phyloP scores from a whole-genome alignment of 2,888 invertebrate species.

The Pocota personata region DNA sequence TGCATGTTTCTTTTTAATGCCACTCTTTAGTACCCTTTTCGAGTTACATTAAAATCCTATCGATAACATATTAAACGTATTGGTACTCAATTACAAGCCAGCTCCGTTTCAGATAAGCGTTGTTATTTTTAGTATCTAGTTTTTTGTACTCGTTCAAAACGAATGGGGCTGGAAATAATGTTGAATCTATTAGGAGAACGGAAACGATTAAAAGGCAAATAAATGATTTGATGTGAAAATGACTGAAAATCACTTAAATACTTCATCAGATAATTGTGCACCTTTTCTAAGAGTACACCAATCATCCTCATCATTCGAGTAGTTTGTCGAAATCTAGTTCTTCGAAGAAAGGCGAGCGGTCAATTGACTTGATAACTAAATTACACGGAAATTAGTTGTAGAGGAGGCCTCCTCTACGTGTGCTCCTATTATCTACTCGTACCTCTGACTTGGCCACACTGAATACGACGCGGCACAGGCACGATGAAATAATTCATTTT shows the following conservation, averaged over 20 bases:
- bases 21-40: slow-evolving; percentile 57
- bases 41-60: slow-evolving; percentile 43
- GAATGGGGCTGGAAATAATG: slow-evolving; percentile 30
- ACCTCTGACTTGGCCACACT: not conserved
- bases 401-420: slow-evolving; percentile 2
- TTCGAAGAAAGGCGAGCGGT: slow-evolving; percentile 13
- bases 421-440: not conserved
- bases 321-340: slow-evolving; percentile 40
- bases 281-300: not conserved
- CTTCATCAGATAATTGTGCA: slow-evolving; percentile 20
- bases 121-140: slow-evolving; percentile 50
- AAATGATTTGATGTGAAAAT: slow-evolving; percentile 51
- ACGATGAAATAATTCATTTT: slow-evolving; percentile 34
- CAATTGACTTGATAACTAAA: slow-evolving; percentile 17
- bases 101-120: slow-evolving; percentile 52
- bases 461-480: not conserved
- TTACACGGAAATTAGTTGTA: slow-evolving; percentile 42
- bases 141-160: slow-evolving; percentile 4
- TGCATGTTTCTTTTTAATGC: slow-evolving; percentile 29
- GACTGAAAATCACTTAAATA: not conserved
- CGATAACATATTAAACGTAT: slow-evolving; percentile 53
- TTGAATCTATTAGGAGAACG: slow-evolving; percentile 54
- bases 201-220: slow-evolving; percentile 58
- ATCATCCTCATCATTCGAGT: not conserved
- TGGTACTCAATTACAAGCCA: slow-evolving; percentile 50